Conservation (phyloP, 2,888 invertebrate species). For the Aphodius sticticus region DNA sequence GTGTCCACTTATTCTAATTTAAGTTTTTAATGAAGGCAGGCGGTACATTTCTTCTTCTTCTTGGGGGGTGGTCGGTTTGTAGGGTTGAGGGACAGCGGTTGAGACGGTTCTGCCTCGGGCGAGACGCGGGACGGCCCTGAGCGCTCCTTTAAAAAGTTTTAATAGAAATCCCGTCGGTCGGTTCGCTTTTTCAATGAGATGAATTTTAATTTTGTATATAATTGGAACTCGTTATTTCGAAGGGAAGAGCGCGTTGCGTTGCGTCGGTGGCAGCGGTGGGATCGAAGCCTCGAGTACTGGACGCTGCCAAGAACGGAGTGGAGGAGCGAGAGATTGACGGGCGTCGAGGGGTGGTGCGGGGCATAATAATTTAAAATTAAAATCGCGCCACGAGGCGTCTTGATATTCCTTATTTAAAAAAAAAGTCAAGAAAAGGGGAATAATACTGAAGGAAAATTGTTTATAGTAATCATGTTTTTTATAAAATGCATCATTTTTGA, state of each 20-base stretch:
- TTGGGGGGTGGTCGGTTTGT: background rate
- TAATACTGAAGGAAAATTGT: too few relatives aligned
- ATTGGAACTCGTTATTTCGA: slow-evolving; percentile 57
- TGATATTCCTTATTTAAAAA: background rate
- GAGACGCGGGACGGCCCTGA: background rate
- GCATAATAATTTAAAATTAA: background rate
- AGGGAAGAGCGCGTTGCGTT: slow-evolving; percentile 9
- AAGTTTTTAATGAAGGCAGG: slow-evolving; percentile 59
- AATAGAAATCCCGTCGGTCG: slow-evolving; percentile 58
- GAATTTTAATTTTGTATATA: slow-evolving; percentile 61
- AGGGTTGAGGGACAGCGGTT: slow-evolving; percentile 9
- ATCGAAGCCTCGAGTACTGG: background rate
- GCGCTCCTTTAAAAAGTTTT: slow-evolving; percentile 56
- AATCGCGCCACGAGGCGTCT: background rate
- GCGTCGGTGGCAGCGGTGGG: background rate
- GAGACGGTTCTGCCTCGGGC: background rate
- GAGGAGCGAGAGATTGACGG: background rate
- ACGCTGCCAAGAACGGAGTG: background rate
- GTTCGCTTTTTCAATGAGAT: slow-evolving; percentile 61
- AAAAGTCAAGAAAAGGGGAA: too few relatives aligned
- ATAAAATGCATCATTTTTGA: too few relatives aligned
- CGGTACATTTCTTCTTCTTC: slow-evolving; percentile 48
- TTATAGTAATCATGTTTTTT: too few relatives aligned
- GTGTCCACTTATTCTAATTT: slow-evolving; percentile 58
- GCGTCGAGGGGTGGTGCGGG: background rate